A percentile compares a stretch with the other conserved stretches of the same genome.
Conservation (phyloP, 2,888 invertebrate species). For the Pseudococcus jackbeardsleyi region DNA sequence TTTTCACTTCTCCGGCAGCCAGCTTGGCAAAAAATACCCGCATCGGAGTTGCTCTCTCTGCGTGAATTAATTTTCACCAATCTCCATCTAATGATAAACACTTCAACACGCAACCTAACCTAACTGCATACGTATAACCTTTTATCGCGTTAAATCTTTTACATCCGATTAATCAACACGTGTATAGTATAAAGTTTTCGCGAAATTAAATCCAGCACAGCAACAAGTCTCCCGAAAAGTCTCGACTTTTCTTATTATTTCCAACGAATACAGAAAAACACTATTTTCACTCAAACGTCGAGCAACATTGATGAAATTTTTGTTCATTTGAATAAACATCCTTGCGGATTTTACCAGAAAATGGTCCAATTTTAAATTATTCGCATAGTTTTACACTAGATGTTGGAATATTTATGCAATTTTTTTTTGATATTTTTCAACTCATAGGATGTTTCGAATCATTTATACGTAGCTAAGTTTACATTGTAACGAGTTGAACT, state of each 20-base stretch:
- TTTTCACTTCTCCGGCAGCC: background rate
- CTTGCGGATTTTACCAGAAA: too few species aligned
- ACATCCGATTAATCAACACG: slow-evolving; percentile 24
- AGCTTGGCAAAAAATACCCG: background rate
- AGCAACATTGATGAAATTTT: too few species aligned
- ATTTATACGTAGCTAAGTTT: background rate
- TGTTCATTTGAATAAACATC: too few species aligned
- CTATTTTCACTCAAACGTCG: too few species aligned
- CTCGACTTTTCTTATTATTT: background rate
- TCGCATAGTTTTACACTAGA: too few species aligned
- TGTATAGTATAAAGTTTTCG: background rate
- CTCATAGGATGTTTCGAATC: background rate
- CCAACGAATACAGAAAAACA: background rate
- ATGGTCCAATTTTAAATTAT: too few species aligned
- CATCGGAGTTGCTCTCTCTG: background rate
- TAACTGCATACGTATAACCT: background rate
- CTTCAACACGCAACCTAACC: slow-evolving; percentile 1
- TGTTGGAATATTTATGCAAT: background rate
- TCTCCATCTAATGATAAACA: background rate
- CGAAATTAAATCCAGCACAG: background rate
- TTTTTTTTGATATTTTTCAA: background rate
- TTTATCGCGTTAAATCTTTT: background rate
- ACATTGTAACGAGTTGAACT: background rate
- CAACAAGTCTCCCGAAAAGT: slow-evolving; percentile 5
- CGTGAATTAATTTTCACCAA: background rate